Base-by-base conservation (phyloP, 1,140 invertebrate species). In the Microplitis mediator region DNA sequence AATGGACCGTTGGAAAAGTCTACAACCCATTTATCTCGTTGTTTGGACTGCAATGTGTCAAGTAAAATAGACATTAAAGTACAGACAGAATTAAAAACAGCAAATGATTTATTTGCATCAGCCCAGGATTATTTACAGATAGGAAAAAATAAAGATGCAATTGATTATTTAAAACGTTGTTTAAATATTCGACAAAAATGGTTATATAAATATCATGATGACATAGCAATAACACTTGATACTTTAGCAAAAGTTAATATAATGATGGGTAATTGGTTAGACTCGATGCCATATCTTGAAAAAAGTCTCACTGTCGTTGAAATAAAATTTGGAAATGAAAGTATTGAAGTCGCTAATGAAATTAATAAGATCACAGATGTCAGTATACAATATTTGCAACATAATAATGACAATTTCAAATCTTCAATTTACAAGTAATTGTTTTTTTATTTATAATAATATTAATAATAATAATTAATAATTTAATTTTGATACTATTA, bases 311-410 rank as follows among this genome's bases (percentile, higher is more conserved):
- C 75, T 3, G 80, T 84, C 39, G 78, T 90, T n/a, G 84, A 86
- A 73, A 78, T 86, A 72, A 82, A 85, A 66, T 92, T 87, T 85
- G 91, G 91, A 0, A 72, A 71, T 6, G 81, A 83, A 45, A 91
- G 90, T 75, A 83, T 91, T 61, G 90, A 92, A 82, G 74, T 90
- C 68, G 87, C 85, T 0, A 84, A 88, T 70, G 90, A 91, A 80
- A 81, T 91, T 23, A 87, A 86, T 56, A 88, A 88, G 79, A 78
- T 88, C 4, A 86, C 83, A 3, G 86, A 88, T 64, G 58, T 86
- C 62, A 85, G 78, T 63, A 70, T 85, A 71, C 77, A 69, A 45
- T 82, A 84, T 74, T 74, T 87, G 35, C 71, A 78, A 67, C 72
- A 78, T 34, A 71, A 82, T 70, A 64, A 61, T 8, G 78, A 81